Base-by-base conservation (phyloP, 2,888 invertebrate species). In the Agrotis segetum region DNA sequence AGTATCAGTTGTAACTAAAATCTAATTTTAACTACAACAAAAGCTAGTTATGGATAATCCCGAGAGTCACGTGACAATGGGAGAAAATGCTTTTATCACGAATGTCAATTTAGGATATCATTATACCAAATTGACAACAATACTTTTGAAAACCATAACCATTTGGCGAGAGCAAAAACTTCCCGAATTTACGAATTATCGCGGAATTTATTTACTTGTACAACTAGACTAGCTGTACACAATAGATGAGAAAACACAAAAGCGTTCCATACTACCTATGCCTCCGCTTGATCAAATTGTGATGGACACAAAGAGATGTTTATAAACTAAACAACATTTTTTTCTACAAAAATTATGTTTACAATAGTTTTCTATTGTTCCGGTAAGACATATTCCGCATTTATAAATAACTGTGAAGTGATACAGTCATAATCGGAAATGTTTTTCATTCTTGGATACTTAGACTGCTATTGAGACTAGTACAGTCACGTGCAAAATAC, bases 391-490 rank as follows among this genome's bases (percentile, higher is more conserved):
- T 76, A 58, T 56, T 19, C 11, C n/a, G 50, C 34, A 67, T 17
- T 3, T 58, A 24, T 19, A 19, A 13, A 50, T n/a, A 56, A 66
- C 21, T 46, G 44, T 17, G 29, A n/a, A 40, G 29, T 19, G 6
- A 17, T 1, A 46, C 17, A 68, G 46, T 68, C 72, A 58, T 67
- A 56, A 16, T 24, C 3, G 17, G 53, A 40, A 71, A 46, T 67
- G 50, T 58, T 68, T 68, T 58, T 76, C 56, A 76, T 68, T 40
- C 19, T 58, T 68, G 16, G 13, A 7, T 24, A 56, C 9, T 4
- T 46, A 24, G 24, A 2, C 9, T 3, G 5, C 5, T 55, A n/a
- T 53, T 53, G 29, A 44, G 47, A 24, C 13, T 3, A 29, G 49
- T 56, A 56, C 21, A 49, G 3, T 44, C 29, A 56, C 49, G 34